Percentiles rank a stretch among this genome's conserved stretches.
These are phyloP conservation scores for Sebastes paucispinis DNA, from an alignment of 2,797 vertebrate species.

Conservation along the genomic window DNA sequence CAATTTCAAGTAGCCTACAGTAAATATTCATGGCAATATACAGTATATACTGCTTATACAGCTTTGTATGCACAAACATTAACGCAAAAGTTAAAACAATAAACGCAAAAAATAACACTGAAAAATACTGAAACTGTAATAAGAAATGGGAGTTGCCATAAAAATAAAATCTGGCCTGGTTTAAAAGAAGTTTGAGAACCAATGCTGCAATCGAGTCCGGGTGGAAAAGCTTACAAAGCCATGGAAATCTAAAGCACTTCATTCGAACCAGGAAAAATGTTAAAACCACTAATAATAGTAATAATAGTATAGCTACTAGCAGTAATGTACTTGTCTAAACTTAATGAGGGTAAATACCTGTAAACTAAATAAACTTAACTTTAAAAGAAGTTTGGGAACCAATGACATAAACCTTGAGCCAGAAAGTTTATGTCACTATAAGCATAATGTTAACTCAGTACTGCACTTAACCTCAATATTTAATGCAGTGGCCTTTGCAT, in stretches of 20 bases:
- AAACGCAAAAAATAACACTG: neutral
- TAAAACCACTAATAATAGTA: neutral
- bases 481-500: no score
- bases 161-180: neutral
- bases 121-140: neutral
- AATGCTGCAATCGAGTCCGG: neutral
- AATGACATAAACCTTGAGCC: no score
- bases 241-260: neutral
- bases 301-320: neutral
- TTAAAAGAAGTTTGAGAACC: neutral
- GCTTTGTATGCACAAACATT: neutral
- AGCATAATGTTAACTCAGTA: no score
- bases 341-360: neutral
- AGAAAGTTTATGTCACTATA: no score
- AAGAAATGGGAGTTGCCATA: neutral
- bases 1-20: neutral
- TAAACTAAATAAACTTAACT: neutral
- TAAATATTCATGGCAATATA: neutral
- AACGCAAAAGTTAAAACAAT: neutral
- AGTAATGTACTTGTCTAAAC: neutral
- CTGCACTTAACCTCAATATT: no score
- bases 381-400: neutral
- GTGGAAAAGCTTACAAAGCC: neutral
- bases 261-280: neutral
- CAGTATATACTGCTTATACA: neutral